phyloP scores from a whole-genome alignment of 35 echinoderm and acorn worm genomes.

The Eucidaris tribuloides region DNA sequence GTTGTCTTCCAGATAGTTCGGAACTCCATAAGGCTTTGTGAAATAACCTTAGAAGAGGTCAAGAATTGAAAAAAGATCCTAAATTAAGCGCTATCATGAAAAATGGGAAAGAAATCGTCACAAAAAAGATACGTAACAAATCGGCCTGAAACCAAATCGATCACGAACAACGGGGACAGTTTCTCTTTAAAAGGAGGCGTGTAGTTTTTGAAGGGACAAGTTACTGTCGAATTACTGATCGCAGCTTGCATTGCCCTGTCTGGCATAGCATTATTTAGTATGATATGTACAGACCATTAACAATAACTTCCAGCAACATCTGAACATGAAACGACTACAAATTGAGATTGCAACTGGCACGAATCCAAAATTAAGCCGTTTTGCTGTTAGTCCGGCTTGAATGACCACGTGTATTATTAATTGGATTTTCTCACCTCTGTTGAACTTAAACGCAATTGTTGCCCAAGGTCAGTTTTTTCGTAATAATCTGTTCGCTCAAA shows the following conservation, averaged over 20 bases:
- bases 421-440: neutral
- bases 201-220: no score
- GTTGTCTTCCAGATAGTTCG: constrained; percentile 15
- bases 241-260: no score
- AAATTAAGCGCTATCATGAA: neutral
- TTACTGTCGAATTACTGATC: no score
- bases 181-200: no score
- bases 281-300: no score
- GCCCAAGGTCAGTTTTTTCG: neutral
- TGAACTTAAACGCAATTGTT: neutral
- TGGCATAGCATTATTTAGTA: no score
- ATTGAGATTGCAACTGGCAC: no score
- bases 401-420: neutral
- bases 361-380: no score
- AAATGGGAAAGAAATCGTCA: neutral
- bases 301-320: no score
- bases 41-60: constrained; percentile 24
- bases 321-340: no score
- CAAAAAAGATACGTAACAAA: neutral
- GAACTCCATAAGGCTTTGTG: neutral
- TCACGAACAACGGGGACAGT: no score
- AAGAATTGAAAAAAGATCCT: neutral
- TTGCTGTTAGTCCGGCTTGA: no score
- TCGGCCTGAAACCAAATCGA: neutral
- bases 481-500: neutral